A percentile compares a stretch with the other conserved stretches of the same genome.
Evolutionary conservation across 2,888 invertebrate genomes (phyloP).

Genomic region (Dryobotodes eremita): DNA sequence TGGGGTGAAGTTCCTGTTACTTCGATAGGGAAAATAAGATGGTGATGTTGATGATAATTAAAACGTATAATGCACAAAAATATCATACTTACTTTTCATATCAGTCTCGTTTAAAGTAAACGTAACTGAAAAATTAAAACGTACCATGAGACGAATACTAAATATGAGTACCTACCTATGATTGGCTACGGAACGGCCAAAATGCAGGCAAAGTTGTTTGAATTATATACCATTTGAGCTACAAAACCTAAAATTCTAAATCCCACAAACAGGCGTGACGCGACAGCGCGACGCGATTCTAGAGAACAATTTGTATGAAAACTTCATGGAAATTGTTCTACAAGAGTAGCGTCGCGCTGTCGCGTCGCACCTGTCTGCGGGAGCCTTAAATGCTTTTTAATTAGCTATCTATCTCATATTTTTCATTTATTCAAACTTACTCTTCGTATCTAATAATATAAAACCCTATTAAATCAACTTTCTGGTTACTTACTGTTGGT

Average conservation of each 20-base stretch:
- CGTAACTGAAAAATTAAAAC: slow-evolving; percentile 34
- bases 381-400: too few species aligned
- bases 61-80: background rate
- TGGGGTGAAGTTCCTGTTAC: background rate
- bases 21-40: background rate
- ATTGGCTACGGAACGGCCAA: too few species aligned
- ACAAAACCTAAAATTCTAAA: background rate
- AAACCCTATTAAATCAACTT: background rate
- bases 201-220: background rate
- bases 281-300: too few species aligned
- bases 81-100: slow-evolving; percentile 27
- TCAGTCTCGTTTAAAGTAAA: slow-evolving; percentile 20
- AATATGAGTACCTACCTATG: too few species aligned
- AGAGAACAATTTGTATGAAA: too few species aligned
- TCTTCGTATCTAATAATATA: background rate
- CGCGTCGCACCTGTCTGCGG: too few species aligned
- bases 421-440: too few species aligned
- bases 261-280: too few species aligned
- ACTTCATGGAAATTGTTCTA: too few species aligned
- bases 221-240: background rate
- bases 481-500: slow-evolving; percentile 39
- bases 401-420: background rate
- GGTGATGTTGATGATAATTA: background rate
- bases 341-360: too few species aligned
- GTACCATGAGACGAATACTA: background rate